These are phyloP conservation scores for Bombus waltoni DNA, from an alignment of 1,140 invertebrate genomes.

Conservation along the genomic window DNA sequence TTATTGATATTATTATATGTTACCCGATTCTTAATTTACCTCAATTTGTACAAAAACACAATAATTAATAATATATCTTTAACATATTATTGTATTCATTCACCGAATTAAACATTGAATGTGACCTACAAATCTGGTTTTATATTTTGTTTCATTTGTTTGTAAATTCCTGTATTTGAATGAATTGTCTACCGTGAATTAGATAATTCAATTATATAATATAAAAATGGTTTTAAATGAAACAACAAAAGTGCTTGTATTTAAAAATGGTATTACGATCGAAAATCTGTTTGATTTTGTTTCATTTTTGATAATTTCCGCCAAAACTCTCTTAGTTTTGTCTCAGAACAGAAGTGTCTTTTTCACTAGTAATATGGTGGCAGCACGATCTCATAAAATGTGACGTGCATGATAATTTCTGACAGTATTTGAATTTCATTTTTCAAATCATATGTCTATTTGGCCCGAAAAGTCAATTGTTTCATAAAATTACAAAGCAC, in stretches of 20 bases:
- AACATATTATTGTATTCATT: not conserved
- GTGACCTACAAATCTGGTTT: conserved; percentile 20
- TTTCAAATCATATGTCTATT: conserved; percentile 21
- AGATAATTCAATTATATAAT: not conserved
- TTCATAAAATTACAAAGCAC: not conserved
- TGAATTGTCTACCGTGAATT: not conserved
- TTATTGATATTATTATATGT: conserved; percentile 10
- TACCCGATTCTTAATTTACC: not conserved
- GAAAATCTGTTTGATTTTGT: not conserved
- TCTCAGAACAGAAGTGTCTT: not conserved
- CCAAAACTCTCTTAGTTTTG: not conserved
- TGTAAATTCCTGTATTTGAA: conserved; percentile 4
- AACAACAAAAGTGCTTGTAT: not conserved
- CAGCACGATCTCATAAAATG: conserved; percentile 63
- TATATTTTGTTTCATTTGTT: conserved; percentile 9
- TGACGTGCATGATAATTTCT: conserved; percentile 59
- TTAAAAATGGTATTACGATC: not conserved
- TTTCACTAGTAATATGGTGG: conserved; percentile 16
- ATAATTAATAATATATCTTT: not conserved
- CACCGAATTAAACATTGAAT: not conserved
- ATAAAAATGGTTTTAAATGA: not conserved
- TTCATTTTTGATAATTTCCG: conserved; percentile 29
- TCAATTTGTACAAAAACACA: not conserved
- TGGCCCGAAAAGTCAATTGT: not conserved
- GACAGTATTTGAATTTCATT: conserved; percentile 67